phyloP scores from a whole-genome alignment of 2,888 invertebrate genomes.

The Seira ritae region DNA sequence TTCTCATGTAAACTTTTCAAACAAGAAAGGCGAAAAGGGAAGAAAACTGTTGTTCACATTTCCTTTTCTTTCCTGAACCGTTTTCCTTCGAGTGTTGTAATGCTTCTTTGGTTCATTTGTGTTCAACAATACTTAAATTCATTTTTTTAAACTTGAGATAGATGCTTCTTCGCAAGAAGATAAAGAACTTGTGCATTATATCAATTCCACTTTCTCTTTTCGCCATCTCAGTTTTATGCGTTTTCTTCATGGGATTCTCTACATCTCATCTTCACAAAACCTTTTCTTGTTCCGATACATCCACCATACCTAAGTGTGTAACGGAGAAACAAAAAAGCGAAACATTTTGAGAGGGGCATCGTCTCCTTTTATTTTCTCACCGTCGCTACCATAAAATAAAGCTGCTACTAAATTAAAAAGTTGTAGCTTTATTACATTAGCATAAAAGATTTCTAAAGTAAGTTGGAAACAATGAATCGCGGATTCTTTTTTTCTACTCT shows the following conservation, averaged over 20 bases:
- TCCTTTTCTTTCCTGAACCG: neutral
- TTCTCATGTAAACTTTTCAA: neutral
- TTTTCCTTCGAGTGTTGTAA: neutral
- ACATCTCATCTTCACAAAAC: too few relatives aligned
- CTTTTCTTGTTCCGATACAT: too few relatives aligned
- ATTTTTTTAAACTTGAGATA: conserved; percentile 7
- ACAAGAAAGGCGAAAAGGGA: neutral
- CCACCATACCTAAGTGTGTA: too few relatives aligned
- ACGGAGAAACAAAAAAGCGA: neutral
- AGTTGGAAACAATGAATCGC: conserved; percentile 62
- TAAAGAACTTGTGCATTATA: neutral
- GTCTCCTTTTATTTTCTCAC: conserved; percentile 42
- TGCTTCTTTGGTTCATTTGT: conserved; percentile 8
- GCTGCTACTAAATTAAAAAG: conserved; percentile 65
- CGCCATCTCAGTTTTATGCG: neutral
- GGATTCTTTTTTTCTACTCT: conserved; percentile 19
- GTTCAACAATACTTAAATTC: conserved; percentile 23
- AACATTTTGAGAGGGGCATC: neutral
- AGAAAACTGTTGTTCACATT: conserved; percentile 5
- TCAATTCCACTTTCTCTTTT: neutral
- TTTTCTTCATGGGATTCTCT: neutral
- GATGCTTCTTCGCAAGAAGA: neutral
- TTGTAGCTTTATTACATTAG: conserved; percentile 67
- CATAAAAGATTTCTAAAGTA: conserved; percentile 63
- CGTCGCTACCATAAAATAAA: conserved; percentile 55